These are phyloP conservation scores for Coelopa pilipes DNA, from an alignment of 2,888 invertebrate genomes.

Conservation along the genomic window DNA sequence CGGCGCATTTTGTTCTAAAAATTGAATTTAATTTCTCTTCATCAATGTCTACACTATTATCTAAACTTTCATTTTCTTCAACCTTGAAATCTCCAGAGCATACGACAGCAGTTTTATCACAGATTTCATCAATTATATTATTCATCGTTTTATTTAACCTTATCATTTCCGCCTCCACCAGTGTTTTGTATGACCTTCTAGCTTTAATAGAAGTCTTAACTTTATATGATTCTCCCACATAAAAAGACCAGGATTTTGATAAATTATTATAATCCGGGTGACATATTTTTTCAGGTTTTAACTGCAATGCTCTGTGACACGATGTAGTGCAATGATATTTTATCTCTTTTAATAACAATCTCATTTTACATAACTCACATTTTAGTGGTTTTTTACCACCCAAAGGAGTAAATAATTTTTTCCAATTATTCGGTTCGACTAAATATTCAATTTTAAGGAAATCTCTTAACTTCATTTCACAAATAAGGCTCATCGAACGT, in stretches of 20 bases:
- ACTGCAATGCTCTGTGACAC: slow-evolving; percentile 17
- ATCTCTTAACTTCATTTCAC: slow-evolving; percentile 19
- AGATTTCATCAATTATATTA: not conserved
- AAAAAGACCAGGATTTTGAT: slow-evolving; percentile 11
- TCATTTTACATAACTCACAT: slow-evolving; percentile 9
- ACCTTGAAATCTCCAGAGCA: not conserved
- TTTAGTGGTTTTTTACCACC: not conserved
- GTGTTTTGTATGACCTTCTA: not conserved
- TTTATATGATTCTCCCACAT: slow-evolving; percentile 2
- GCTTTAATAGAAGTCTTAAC: slow-evolving; percentile 19
- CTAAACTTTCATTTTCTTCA: too few species aligned
- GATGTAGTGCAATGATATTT: slow-evolving; percentile 10
- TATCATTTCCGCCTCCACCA: slow-evolving; percentile 13
- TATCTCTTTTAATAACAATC: not conserved
- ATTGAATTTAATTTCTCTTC: too few species aligned
- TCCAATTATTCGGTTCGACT: not conserved
- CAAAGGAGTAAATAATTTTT: slow-evolving; percentile 8
- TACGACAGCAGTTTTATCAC: too few species aligned
- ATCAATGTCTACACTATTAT: too few species aligned
- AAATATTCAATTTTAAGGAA: slow-evolving; percentile 7
- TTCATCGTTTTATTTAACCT: slow-evolving; percentile 8
- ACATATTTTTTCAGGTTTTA: not conserved
- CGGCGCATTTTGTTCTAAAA: not conserved
- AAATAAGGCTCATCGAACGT: slow-evolving; percentile 17
- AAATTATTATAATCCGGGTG: not conserved